phyloP scores from a whole-genome alignment of 2,888 invertebrate genomes.

The Aricia artaxerxes region DNA sequence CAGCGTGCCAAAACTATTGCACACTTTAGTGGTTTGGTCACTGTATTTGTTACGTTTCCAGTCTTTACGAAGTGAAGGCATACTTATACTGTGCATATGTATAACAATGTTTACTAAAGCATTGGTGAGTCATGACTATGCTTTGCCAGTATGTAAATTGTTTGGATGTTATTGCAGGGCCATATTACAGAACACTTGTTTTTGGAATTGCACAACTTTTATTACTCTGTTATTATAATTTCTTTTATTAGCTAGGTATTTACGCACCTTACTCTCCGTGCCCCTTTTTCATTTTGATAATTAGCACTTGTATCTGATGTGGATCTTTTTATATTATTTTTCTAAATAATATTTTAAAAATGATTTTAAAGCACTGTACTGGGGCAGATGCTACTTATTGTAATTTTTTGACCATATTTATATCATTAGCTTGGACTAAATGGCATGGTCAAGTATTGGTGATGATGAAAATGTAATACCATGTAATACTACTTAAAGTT shows the following conservation, averaged over 20 bases:
- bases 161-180: background rate
- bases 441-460: background rate
- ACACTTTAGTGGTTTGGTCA: slow-evolving; percentile 43
- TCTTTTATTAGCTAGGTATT: background rate
- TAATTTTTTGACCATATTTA: background rate
- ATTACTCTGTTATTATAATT: background rate
- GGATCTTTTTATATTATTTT: background rate
- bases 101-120: background rate
- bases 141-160: background rate
- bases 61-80: background rate
- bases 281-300: background rate
- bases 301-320: background rate
- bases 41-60: slow-evolving; percentile 33
- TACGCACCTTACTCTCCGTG: background rate
- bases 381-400: background rate
- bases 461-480: background rate
- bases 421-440: background rate
- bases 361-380: background rate
- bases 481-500: background rate
- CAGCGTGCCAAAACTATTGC: slow-evolving; percentile 60
- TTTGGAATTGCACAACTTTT: slow-evolving; percentile 30
- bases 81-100: background rate
- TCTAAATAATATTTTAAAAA: background rate
- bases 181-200: slow-evolving; percentile 26
- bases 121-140: background rate